Conservation (phyloP, 2,113 vertebrate genomes). For the Nettapus auritus region DNA sequence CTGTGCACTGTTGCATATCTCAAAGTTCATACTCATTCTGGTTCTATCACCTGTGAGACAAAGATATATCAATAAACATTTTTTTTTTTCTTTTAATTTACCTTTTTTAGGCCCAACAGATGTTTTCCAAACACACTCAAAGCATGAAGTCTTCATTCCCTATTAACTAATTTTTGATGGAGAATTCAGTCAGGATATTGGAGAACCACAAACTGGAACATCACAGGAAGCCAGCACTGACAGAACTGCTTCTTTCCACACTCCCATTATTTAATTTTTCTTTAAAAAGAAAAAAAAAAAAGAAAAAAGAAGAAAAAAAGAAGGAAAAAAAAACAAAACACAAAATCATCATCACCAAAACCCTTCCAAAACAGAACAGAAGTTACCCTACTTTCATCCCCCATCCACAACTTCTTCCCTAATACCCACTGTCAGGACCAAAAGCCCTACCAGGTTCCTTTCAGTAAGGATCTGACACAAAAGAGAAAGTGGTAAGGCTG, state of each 20-base stretch:
- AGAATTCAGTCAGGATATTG: background rate
- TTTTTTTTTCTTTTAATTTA: background rate
- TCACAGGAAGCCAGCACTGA: background rate
- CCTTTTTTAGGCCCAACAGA: background rate
- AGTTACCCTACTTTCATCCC: background rate
- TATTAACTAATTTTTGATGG: background rate
- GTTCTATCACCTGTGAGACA: background rate
- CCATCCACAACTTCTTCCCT: background rate
- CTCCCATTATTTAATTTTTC: background rate
- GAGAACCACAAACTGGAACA: background rate
- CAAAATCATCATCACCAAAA: background rate
- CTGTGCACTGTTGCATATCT: background rate
- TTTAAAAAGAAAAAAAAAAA: background rate
- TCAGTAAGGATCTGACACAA: background rate
- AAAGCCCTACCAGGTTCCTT: background rate
- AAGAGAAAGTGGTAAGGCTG: background rate
- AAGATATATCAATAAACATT: background rate
- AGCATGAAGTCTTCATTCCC: background rate
- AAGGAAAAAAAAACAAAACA: background rate
- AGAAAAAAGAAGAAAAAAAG: background rate
- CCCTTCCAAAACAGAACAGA: background rate
- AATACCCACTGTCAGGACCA: background rate
- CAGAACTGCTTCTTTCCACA: background rate
- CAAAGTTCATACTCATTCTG: background rate
- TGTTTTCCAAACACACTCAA: background rate